phyloP scores from a whole-genome alignment of 2,113 vertebrate genomes.

The Dryoscopus gambensis region DNA sequence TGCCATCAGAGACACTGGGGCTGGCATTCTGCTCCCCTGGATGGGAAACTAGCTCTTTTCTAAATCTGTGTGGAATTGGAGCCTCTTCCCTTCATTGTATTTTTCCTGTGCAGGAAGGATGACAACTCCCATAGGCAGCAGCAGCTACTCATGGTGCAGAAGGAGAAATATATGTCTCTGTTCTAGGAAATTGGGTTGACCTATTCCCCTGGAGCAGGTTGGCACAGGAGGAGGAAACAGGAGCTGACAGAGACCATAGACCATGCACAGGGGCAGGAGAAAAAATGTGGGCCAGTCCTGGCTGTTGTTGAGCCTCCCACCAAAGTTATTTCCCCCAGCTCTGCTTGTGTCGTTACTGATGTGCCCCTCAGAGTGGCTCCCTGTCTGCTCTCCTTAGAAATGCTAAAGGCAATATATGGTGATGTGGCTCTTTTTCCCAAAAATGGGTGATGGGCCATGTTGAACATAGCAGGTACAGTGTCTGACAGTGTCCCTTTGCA shows the following conservation, averaged over 20 bases:
- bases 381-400: not conserved
- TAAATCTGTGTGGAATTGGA: not conserved
- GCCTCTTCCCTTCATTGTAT: not conserved
- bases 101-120: not conserved
- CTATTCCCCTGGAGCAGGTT: not conserved
- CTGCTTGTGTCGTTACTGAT: not conserved
- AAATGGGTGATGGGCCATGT: not conserved
- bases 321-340: not conserved
- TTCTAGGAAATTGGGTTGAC: not conserved
- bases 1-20: not conserved
- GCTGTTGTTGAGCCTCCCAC: not conserved
- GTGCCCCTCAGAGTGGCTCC: not conserved
- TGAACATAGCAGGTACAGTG: not conserved
- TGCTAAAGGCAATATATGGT: not conserved
- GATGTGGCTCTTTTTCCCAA: not conserved
- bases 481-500: not conserved
- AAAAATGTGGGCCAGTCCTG: not conserved
- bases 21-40: not conserved
- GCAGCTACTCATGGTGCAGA: not conserved
- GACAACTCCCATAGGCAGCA: not conserved
- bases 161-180: not conserved
- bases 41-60: not conserved
- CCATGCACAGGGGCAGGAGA: not conserved
- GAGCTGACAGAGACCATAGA: not conserved
- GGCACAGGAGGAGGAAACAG: not conserved